Percentiles rank a stretch among this genome's conserved stretches.
These are phyloP conservation scores for Malurus alboscapulatus DNA, from an alignment of 2,113 vertebrate genomes.

Conservation along the genomic window DNA sequence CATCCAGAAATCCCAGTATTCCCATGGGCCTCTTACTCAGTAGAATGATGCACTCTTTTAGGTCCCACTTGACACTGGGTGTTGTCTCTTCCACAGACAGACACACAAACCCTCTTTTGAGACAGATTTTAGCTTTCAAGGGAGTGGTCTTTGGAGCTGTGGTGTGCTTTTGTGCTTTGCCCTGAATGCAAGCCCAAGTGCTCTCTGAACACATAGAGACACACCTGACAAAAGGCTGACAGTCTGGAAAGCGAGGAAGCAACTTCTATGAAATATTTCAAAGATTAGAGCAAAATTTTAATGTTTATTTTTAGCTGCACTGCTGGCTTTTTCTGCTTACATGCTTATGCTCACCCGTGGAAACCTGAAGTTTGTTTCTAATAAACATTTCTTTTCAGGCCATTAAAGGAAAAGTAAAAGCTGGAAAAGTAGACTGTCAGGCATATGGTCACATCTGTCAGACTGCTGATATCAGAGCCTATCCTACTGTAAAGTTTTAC, in stretches of 20 bases:
- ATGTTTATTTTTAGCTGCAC: background rate
- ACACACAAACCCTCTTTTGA: background rate
- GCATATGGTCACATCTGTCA: slow-evolving; percentile 84
- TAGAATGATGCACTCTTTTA: background rate
- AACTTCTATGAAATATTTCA: background rate
- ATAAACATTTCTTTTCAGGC: slow-evolving; percentile 71
- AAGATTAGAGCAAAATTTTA: background rate
- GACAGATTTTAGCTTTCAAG: background rate
- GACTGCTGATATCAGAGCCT: slow-evolving; percentile 85
- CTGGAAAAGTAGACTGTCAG: slow-evolving; percentile 96
- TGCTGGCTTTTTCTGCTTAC: background rate
- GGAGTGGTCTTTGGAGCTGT: background rate
- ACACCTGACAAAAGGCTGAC: background rate
- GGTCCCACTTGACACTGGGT: background rate
- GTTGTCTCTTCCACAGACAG: background rate
- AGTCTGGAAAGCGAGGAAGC: background rate
- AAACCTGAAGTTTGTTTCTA: background rate
- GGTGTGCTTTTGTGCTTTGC: background rate
- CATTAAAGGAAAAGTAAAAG: slow-evolving; percentile 87
- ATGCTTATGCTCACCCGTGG: background rate
- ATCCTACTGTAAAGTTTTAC: slow-evolving; percentile 91
- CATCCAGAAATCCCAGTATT: background rate
- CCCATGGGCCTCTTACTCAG: background rate
- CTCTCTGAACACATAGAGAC: accelerated
- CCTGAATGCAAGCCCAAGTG: background rate